Conservation (phyloP, 2,797 vertebrate genomes). For the Halcyon badia region DNA sequence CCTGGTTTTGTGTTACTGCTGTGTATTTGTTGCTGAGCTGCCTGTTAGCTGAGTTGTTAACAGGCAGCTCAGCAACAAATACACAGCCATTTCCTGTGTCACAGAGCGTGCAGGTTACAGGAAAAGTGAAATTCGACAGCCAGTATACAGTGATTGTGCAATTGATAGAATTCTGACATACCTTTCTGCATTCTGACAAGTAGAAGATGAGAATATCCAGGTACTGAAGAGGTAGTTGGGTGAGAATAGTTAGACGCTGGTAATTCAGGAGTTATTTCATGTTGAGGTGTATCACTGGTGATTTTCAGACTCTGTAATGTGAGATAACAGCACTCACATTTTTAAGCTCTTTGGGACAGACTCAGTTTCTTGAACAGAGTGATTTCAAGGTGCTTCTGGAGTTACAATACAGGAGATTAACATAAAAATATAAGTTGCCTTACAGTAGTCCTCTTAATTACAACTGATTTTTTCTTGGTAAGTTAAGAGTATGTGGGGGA, state of each 20-base stretch:
- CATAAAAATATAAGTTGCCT: neutral
- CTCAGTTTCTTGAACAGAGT: neutral
- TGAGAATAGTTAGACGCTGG: neutral
- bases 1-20: neutral
- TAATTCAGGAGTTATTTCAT: neutral
- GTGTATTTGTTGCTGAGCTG: neutral
- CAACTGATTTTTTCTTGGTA: neutral
- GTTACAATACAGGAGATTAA: neutral
- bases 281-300: neutral
- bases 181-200: neutral
- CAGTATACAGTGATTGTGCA: neutral
- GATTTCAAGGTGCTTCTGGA: neutral
- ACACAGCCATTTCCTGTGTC: neutral
- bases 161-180: neutral
- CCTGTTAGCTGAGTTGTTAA: neutral
- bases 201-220: neutral
- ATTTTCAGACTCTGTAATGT: neutral
- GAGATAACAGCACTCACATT: neutral
- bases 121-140: neutral
- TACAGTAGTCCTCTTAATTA: too few species aligned
- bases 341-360: neutral
- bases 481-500: accelerated
- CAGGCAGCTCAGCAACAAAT: too few species aligned
- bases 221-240: neutral
- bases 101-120: neutral